Percentiles rank a stretch among this genome's conserved stretches.
These are phyloP conservation scores for Emydoidea blandingii DNA, from an alignment of 2,797 vertebrate species.

Conservation along the genomic window DNA sequence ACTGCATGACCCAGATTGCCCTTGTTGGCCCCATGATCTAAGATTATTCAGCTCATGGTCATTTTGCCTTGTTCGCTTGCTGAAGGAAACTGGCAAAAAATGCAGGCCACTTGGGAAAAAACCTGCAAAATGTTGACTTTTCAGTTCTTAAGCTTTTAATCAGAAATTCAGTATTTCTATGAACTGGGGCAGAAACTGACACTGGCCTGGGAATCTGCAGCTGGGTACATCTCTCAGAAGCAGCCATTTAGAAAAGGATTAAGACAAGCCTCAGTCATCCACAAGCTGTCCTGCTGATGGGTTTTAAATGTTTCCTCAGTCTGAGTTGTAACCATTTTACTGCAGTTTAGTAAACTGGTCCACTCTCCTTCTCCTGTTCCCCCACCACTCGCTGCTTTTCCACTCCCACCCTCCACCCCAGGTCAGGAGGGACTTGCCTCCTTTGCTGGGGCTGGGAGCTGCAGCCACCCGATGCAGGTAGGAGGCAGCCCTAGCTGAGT, in stretches of 20 bases:
- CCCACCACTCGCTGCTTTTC: no score
- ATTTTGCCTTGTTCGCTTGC: not conserved
- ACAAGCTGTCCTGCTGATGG: not conserved
- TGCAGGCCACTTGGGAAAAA: not conserved
- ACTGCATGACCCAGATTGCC: not conserved
- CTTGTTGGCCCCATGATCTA: not conserved
- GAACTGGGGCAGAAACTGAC: not conserved
- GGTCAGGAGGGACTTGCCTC: no score
- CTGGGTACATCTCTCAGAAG: not conserved
- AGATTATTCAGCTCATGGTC: not conserved
- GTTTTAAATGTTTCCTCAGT: not conserved
- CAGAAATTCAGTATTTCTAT: not conserved
- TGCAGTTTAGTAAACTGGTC: not conserved
- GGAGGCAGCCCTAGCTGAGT: no score
- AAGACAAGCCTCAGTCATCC: not conserved
- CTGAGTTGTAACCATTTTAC: slow-evolving; percentile 4
- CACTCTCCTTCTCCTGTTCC: no score
- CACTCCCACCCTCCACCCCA: no score
- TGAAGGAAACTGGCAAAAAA: not conserved
- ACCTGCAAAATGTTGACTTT: not conserved
- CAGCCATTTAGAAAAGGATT: not conserved
- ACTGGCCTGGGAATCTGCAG: not conserved
- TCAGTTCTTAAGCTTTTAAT: not conserved
- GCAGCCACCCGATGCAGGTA: no score
- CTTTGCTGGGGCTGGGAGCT: no score